A percentile compares a stretch with the other conserved stretches of the same genome.
phyloP scores from a whole-genome alignment of 2,797 vertebrate species.

The Acanthiza pusilla region DNA sequence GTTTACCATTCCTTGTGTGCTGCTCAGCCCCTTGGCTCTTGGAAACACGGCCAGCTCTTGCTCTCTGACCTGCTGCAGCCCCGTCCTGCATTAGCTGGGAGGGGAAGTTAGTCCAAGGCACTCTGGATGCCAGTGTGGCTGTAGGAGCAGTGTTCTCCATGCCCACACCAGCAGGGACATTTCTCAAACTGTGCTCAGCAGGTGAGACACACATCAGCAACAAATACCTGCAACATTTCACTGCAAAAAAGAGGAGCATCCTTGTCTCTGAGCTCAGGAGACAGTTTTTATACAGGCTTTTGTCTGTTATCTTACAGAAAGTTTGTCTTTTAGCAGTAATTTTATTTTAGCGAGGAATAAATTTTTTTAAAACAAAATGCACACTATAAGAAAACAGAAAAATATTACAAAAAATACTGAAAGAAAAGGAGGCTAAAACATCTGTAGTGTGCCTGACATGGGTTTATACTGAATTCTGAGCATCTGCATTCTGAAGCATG shows the following conservation, averaged over 20 bases:
- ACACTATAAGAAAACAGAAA: not conserved
- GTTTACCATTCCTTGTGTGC: not conserved
- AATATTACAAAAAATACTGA: not conserved
- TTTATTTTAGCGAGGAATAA: not conserved
- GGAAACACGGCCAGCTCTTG: not conserved
- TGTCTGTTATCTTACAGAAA: not conserved
- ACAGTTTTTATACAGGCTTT: not conserved
- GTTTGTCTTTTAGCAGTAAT: not conserved
- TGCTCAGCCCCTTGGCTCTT: not conserved
- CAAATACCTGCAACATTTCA: not conserved
- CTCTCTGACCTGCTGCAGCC: not conserved
- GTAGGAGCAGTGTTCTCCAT: not conserved
- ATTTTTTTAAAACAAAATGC: not conserved
- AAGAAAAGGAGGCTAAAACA: not conserved
- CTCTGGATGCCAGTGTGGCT: not conserved
- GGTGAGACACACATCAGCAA: not conserved
- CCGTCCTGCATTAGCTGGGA: not conserved
- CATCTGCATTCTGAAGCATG: not conserved
- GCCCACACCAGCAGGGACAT: not conserved
- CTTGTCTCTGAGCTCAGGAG: not conserved
- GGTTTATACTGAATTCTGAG: not conserved
- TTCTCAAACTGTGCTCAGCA: not conserved
- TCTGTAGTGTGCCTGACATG: not conserved
- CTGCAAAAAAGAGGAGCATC: not conserved
- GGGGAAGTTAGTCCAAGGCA: not conserved